Conservation (phyloP, 2,797 vertebrate genomes). For the Gymnothorax reevesii region DNA sequence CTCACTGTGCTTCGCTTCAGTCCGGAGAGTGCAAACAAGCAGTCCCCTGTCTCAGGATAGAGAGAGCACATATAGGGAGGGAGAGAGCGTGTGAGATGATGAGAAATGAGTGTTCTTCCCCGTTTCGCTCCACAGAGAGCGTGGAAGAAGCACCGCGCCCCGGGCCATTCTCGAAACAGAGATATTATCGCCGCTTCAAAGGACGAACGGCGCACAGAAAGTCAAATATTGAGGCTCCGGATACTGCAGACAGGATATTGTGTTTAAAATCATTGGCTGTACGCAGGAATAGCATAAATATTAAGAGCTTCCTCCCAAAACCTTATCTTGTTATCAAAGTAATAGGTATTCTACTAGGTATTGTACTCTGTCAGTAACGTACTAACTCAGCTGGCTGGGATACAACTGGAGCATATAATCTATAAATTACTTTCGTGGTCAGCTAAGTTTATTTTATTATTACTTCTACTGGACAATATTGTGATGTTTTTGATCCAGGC, state of each 20-base stretch:
- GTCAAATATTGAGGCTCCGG: not conserved
- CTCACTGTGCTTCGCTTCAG: not conserved
- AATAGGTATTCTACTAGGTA: not conserved
- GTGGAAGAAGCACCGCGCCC: too few relatives aligned
- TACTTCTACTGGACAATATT: not conserved
- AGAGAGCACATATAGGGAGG: not conserved
- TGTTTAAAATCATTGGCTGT: not conserved
- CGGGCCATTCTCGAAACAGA: not conserved
- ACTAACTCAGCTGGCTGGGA: not conserved
- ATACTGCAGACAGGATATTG: not conserved
- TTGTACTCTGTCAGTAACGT: too few relatives aligned
- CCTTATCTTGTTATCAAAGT: not conserved
- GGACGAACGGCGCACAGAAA: not conserved
- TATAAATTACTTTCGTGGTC: not conserved
- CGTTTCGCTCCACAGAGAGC: not conserved
- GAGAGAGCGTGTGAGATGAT: not conserved
- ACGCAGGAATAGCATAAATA: not conserved
- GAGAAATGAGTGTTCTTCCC: not conserved
- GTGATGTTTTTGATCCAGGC: not conserved
- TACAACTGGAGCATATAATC: not conserved
- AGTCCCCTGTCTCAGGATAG: not conserved
- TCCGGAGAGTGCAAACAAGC: not conserved
- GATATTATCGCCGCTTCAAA: not conserved
- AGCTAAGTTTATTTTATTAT: not conserved
- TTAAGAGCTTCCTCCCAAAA: slow-evolving; percentile 1